Conservation (phyloP, 2,888 invertebrate genomes). For the Colletes collaris region DNA sequence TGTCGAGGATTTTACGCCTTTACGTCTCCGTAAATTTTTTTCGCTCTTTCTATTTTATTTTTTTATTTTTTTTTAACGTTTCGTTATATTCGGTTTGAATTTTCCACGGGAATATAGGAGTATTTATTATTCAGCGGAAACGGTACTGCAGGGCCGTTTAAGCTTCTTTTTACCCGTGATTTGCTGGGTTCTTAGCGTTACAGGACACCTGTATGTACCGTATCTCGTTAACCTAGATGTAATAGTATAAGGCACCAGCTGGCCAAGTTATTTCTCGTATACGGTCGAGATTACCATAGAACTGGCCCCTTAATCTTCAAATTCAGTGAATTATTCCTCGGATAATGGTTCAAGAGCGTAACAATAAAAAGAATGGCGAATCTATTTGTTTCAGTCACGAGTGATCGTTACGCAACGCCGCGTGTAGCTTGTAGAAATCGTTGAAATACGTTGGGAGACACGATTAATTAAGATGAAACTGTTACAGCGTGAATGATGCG, state of each 20-base stretch:
- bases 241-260: neutral
- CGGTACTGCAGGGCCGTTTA: neutral
- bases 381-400: neutral
- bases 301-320: neutral
- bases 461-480: neutral
- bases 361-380: neutral
- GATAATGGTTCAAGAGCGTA: neutral
- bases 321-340: neutral
- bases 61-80: too few species aligned
- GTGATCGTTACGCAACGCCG: neutral
- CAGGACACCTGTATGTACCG: neutral
- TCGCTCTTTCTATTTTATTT: too few species aligned
- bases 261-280: conserved; percentile 22
- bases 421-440: neutral
- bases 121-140: neutral
- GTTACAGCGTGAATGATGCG: too few species aligned
- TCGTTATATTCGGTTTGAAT: neutral
- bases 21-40: neutral
- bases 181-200: neutral
- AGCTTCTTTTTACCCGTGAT: neutral
- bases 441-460: neutral
- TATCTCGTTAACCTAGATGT: conserved; percentile 11
- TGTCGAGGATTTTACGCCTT: neutral
- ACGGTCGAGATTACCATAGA: neutral
- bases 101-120: neutral